phyloP scores from a whole-genome alignment of 2,797 vertebrate species.

The Phoeniculus purpureus region DNA sequence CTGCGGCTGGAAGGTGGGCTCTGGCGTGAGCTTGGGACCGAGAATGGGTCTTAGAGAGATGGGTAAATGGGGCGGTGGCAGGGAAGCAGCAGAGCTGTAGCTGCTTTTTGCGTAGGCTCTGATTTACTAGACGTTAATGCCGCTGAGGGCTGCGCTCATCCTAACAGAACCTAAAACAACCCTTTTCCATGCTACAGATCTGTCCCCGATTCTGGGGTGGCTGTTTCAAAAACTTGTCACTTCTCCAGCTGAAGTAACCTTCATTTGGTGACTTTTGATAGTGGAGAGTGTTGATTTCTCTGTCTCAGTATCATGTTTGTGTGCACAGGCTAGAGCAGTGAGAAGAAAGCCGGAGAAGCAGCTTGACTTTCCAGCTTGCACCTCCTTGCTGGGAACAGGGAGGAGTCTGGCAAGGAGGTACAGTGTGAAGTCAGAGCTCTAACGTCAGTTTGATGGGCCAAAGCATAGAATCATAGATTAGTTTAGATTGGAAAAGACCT shows the following conservation, averaged over 20 bases:
- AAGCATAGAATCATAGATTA: too few species aligned
- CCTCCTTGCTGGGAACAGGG: not conserved
- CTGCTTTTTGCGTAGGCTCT: not conserved
- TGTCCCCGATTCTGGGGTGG: not conserved
- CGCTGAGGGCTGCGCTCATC: not conserved
- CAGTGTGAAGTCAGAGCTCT: not conserved
- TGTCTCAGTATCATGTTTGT: not conserved
- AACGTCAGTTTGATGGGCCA: not conserved
- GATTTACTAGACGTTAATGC: not conserved
- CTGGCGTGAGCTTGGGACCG: not conserved
- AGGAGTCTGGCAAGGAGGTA: not conserved
- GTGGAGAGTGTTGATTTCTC: not conserved
- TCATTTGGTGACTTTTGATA: not conserved
- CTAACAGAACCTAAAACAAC: not conserved
- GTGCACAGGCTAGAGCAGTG: not conserved
- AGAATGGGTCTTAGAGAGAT: not conserved
- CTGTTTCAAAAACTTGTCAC: not conserved
- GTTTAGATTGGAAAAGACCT: too few species aligned
- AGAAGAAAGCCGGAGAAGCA: not conserved
- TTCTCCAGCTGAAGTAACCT: not conserved
- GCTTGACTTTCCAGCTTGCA: not conserved
- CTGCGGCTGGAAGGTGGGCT: not conserved
- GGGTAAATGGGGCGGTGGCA: accelerated
- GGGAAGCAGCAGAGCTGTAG: not conserved
- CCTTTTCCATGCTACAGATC: not conserved